Percentiles rank a stretch among this genome's conserved stretches.
Conservation (phyloP, 2,113 vertebrate genomes). For the Megaceryle maxima region DNA sequence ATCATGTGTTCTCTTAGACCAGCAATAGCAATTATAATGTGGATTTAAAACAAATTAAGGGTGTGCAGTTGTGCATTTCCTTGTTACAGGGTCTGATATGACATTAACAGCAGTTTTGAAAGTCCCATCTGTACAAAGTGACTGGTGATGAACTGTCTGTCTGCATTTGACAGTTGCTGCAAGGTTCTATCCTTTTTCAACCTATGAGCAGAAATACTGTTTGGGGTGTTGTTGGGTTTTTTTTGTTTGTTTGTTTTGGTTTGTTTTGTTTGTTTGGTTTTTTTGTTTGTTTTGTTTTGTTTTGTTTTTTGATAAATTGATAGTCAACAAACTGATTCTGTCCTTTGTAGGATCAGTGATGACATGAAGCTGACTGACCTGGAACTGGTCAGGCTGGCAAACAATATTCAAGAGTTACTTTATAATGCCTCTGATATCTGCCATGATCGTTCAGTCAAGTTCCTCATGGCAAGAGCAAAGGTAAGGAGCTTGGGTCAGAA, state of each 20-base stretch:
- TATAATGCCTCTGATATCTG: slow-evolving; percentile 89
- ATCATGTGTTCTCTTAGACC: neutral
- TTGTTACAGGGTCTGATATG: neutral
- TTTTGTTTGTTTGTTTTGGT: neutral
- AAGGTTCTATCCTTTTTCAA: neutral
- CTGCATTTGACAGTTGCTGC: neutral
- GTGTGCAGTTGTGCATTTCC: neutral
- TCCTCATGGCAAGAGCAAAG: slow-evolving; percentile 93
- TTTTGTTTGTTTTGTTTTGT: too few species aligned
- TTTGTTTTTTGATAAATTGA: neutral
- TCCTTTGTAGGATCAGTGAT: slow-evolving; percentile 79
- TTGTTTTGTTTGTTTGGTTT: too few species aligned
- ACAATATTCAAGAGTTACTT: slow-evolving; percentile 87
- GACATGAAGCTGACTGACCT: slow-evolving; percentile 89
- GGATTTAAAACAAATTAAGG: neutral
- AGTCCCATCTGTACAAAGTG: neutral
- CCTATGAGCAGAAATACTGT: neutral
- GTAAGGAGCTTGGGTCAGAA: slow-evolving; percentile 62
- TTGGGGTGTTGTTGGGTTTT: neutral
- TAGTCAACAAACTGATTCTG: neutral
- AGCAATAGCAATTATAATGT: neutral
- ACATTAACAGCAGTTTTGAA: neutral
- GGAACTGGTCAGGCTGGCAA: slow-evolving; percentile 87
- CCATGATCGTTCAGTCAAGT: slow-evolving; percentile 95
- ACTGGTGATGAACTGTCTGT: neutral